A percentile compares a stretch with the other conserved stretches of the same genome.
Conservation (phyloP, 2,113 vertebrate species). For the Gila orcuttii region DNA sequence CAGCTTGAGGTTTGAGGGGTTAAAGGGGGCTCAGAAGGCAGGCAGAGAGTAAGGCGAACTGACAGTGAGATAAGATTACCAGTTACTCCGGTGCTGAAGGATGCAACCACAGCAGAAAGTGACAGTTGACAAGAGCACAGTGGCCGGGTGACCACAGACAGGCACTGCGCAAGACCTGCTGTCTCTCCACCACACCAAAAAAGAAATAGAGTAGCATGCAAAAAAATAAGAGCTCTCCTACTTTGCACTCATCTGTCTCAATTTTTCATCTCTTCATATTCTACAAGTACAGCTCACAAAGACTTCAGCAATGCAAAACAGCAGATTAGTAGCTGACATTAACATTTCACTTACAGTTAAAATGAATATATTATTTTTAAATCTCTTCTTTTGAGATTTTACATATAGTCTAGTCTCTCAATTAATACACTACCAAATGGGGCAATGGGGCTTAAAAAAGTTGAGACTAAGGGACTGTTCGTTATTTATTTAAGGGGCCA, state of each 20-base stretch:
- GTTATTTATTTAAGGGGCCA: no score
- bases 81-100: conserved; percentile 63
- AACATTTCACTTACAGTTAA: background rate
- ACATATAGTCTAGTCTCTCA: background rate
- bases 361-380: background rate
- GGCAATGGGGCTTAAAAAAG: no score
- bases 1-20: conserved; percentile 44
- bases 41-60: conserved; percentile 63
- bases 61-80: conserved; percentile 70
- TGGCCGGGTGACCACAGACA: conserved; percentile 49
- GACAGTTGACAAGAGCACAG: conserved; percentile 65
- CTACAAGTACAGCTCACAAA: background rate
- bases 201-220: background rate
- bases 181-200: background rate
- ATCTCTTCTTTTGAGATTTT: background rate
- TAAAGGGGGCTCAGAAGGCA: conserved; percentile 42
- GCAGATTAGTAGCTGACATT: background rate
- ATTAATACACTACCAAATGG: background rate
- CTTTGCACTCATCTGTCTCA: background rate
- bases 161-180: conserved; percentile 19
- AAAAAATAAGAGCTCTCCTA: background rate
- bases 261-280: background rate
- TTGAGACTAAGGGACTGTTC: no score
- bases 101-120: conserved; percentile 63
- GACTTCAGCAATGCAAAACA: background rate